A percentile compares a stretch with the other conserved stretches of the same genome.
These are phyloP conservation scores for Pseudorhombus dupliciocellatus DNA, from an alignment of 2,113 vertebrate species.

Conservation along the genomic window DNA sequence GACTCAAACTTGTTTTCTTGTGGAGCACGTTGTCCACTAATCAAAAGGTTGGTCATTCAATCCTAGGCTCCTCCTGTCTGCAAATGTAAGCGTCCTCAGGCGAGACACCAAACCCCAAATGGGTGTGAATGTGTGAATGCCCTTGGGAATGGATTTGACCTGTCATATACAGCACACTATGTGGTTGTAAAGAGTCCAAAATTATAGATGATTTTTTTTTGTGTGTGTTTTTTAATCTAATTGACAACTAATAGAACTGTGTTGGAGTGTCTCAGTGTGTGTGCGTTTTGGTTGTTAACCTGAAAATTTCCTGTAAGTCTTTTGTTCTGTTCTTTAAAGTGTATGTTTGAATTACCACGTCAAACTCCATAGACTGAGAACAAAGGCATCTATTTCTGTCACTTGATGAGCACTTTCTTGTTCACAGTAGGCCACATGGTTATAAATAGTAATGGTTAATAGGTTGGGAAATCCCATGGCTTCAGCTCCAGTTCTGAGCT, in stretches of 20 bases:
- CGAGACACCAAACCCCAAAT: background rate
- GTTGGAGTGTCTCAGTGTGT: too few relatives aligned
- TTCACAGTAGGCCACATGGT: conserved; percentile 53
- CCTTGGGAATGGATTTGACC: background rate
- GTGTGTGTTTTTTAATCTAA: background rate
- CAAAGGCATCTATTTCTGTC: conserved; percentile 39
- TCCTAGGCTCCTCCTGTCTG: background rate
- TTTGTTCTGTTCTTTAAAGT: background rate
- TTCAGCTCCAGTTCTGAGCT: conserved; percentile 64
- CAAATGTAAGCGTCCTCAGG: background rate
- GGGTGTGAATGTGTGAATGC: background rate
- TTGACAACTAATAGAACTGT: too few relatives aligned
- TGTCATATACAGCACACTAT: background rate
- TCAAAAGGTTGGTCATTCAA: background rate
- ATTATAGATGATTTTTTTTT: background rate
- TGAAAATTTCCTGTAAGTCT: too few relatives aligned
- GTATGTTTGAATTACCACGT: background rate
- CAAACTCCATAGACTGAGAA: conserved; percentile 14
- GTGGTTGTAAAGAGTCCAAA: background rate
- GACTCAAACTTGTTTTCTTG: background rate
- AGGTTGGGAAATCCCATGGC: conserved; percentile 68
- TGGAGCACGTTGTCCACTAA: background rate
- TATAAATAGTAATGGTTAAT: conserved; percentile 71
- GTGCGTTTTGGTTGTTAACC: too few relatives aligned
- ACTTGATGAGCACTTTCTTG: conserved; percentile 45